Conservation (phyloP, 2,797 vertebrate species). For the Mareca penelope region DNA sequence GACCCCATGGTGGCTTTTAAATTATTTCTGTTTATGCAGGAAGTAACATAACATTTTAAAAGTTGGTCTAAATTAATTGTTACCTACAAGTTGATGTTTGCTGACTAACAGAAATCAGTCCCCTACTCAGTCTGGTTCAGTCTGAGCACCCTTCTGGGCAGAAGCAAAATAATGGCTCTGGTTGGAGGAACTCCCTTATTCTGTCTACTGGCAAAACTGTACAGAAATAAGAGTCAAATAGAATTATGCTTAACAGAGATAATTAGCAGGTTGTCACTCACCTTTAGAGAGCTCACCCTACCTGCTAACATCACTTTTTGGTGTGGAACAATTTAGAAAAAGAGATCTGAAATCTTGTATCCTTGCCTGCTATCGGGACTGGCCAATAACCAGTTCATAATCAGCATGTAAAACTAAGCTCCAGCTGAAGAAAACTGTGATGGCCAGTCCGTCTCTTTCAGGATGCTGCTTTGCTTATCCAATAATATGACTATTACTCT, state of each 20-base stretch:
- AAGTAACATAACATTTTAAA: neutral
- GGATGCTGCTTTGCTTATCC: neutral
- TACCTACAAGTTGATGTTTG: neutral
- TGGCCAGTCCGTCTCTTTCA: neutral
- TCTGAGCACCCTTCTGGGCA: neutral
- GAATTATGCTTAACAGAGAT: neutral
- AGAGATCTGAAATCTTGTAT: neutral
- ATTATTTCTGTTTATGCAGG: neutral
- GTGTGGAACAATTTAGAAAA: neutral
- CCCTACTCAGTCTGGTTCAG: neutral
- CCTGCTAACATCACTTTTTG: neutral
- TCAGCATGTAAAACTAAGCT: neutral
- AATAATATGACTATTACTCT: neutral
- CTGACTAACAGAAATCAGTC: neutral
- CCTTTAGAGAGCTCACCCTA: neutral
- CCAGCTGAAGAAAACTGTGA: neutral
- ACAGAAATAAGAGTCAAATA: neutral
- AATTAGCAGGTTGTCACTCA: neutral
- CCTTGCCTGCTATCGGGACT: neutral
- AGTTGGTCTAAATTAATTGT: neutral
- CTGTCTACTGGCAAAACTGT: neutral
- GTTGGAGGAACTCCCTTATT: neutral
- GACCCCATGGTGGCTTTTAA: neutral
- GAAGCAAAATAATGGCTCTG: neutral
- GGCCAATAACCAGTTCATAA: neutral